phyloP scores from a whole-genome alignment of 2,113 vertebrate species.

The Raja brachyura region DNA sequence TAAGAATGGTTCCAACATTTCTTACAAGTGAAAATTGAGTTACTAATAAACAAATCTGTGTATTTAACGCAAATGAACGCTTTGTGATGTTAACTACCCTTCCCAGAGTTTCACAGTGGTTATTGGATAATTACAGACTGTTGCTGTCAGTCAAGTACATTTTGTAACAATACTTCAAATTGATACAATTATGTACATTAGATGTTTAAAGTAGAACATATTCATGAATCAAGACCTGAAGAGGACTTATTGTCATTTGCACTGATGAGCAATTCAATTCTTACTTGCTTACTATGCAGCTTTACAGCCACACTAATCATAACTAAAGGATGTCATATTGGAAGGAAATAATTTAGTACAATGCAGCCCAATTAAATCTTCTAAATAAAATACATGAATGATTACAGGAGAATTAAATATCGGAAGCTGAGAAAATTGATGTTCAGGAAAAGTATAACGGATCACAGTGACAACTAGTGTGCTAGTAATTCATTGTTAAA shows the following conservation, averaged over 20 bases:
- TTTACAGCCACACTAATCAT: no score
- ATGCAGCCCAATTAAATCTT: not conserved
- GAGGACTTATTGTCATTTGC: no score
- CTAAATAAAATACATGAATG: no score
- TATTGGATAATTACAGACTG: not conserved
- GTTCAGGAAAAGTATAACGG: not conserved
- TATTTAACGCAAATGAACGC: not conserved
- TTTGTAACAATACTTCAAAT: not conserved
- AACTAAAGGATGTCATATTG: no score
- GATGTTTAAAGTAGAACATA: not conserved
- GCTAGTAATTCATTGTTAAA: not conserved
- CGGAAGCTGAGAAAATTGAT: not conserved
- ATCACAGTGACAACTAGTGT: not conserved
- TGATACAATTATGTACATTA: not conserved
- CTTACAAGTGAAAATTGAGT: conserved; percentile 4
- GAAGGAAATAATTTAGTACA: not conserved
- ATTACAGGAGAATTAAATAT: not conserved
- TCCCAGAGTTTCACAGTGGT: not conserved
- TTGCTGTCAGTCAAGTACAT: not conserved
- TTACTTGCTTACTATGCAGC: no score
- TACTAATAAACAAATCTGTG: not conserved
- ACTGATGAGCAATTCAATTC: no score
- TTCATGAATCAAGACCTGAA: not conserved
- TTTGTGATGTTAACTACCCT: not conserved
- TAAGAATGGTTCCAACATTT: conserved; percentile 34